Evolutionary conservation across 2,113 vertebrate genomes (phyloP), one percentile per base, ranked within the genome.

Genomic region (Herpailurus yagouaroundi): DNA sequence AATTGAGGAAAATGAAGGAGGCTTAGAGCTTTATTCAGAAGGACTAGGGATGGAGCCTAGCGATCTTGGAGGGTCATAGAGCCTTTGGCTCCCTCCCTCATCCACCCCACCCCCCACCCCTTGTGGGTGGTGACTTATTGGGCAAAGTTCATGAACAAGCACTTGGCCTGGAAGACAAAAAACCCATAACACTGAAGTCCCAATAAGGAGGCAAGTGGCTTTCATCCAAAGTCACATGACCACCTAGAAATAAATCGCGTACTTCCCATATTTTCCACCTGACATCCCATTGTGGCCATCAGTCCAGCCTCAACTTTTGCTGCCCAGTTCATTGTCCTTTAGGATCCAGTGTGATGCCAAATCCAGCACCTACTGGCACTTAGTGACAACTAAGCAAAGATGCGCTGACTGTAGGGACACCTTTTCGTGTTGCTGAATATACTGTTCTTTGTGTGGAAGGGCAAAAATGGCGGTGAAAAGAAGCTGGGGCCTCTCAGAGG

Each of bases 331-430:
- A 31, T 14, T 45, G n/a, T 91, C 85, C 73, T 89, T 81, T 68
- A 48, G 76, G 55, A 77, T 31, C n/a, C 27, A 57, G 2, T 14
- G 15, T 21, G 27, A 80, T 52, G 74, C 6, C 19, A 76, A 55
- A 77, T 66, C 38, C 23, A 92, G 80, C 10, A 4, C n/a, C 7
- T 38, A 36, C 14, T 4, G 9, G 33, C 19, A 38, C 57, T 16
- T 50, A 80, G 10, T 18, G 48, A 55, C 48, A 80, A 64, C 0
- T 5, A 31, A 12, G 84, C 50, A 50, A 57, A 84, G 79, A 63
- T 11, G 52, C 14, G 1, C 21, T 52, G 23, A n/a, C 45, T n/a
- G 31, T 0, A 38, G 16, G n/a, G 5, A 48, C 27, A 3, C 36
- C 52, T 6, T 81, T 7, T 7, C 0, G 1, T 18, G 2, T 50